Conservation (phyloP, 2,888 invertebrate genomes). For the Hartigia nigra region DNA sequence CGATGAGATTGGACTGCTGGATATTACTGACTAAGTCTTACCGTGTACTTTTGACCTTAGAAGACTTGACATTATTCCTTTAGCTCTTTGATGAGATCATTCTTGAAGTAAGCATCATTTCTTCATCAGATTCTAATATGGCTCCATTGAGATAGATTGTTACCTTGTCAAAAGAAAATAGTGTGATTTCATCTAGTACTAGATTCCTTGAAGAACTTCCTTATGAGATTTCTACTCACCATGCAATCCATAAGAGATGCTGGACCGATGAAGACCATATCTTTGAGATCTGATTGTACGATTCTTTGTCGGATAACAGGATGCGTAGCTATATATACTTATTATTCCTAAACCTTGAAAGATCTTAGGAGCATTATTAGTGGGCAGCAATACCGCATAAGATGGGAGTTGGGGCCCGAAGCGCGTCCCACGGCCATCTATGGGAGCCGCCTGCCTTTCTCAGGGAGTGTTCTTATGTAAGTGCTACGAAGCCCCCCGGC, state of each 20-base stretch:
- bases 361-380: slow-evolving; percentile 52
- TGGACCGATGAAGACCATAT: background rate
- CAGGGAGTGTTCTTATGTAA: slow-evolving; percentile 48
- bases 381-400: slow-evolving; percentile 31
- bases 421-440: slow-evolving; percentile 63
- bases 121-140: background rate
- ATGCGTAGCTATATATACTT: background rate
- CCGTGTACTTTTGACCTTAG: background rate
- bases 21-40: background rate
- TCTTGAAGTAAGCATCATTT: background rate
- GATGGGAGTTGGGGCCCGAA: slow-evolving; percentile 60
- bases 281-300: background rate
- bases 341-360: slow-evolving; percentile 26
- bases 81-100: background rate
- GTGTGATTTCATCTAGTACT: background rate
- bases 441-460: slow-evolving; percentile 57
- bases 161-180: background rate
- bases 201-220: background rate
- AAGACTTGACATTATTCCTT: background rate
- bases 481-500: slow-evolving; percentile 24
- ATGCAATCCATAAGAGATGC: background rate
- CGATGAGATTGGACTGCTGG: background rate
- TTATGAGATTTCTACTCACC: background rate
- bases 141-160: background rate
- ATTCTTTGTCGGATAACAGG: background rate